Evolutionary conservation across 2,113 vertebrate genomes (phyloP), one percentile per base, ranked within the genome.

Genomic region (Zosterops borbonicus): DNA sequence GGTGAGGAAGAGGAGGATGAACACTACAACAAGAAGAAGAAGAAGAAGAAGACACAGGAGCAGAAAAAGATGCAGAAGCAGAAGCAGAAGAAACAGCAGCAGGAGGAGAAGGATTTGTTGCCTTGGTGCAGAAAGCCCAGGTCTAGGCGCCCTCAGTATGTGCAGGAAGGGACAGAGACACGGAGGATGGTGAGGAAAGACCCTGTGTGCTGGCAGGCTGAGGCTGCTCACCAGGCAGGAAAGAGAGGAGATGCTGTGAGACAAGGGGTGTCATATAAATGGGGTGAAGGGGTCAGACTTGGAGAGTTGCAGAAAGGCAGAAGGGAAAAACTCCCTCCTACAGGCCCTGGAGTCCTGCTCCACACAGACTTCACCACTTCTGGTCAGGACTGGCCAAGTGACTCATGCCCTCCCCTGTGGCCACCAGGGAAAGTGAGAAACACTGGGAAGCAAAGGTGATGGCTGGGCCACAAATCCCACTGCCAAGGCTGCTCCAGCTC

Each of bases 81-180:
- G 17, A 35, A 9, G 15, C 37, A 63, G 74, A 52, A 41, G 55
- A 31, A 14, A 12, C 12, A 94, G 77, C 64, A 92, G 10, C 93
- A 98, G 70, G 92, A 93, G 79, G 60, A 92, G 12, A 97, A 97
- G 74, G 97, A 94, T 5, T 52, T 98, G 52, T 97, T 97, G 23
- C 95, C 96, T 22, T 83, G 33, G 0, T 41, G 11, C 0, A 64
- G 63, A 11, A 33, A 4, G 2, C 21, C 7, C 1, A 21, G 62
- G 44, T 46, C 53, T 23, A n/a, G 63, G 63, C 29, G 11, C 9
- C 21, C 0, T 33, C 12, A 28, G 37, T 0, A 0, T 16, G 33
- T 53, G 56, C 29, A 22, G 49, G 25, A 79, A 2, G 73, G 12
- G 8, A 15, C 12, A 50, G 31, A 19, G 8, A 35, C 31, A 41